A percentile compares a stretch with the other conserved stretches of the same genome.
These are phyloP conservation scores for Andrena fulva DNA, from an alignment of 2,888 invertebrate species.

Conservation along the genomic window DNA sequence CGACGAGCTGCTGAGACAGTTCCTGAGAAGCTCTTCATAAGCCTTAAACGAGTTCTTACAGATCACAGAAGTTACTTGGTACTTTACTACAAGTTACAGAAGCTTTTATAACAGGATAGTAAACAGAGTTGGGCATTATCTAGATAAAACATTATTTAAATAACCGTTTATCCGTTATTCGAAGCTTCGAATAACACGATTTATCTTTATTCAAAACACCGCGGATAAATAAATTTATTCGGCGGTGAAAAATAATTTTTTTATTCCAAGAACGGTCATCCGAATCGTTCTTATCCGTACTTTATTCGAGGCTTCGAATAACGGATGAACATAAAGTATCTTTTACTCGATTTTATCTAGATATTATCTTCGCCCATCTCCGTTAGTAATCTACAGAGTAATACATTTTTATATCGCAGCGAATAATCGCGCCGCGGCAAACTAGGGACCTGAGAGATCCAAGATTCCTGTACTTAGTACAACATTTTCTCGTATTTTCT, in stretches of 20 bases:
- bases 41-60: not conserved
- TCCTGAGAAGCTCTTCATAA: constrained; percentile 38
- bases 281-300: no score
- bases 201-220: no score
- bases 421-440: constrained; percentile 25
- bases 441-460: constrained; percentile 47
- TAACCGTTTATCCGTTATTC: no score
- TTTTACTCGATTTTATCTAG: no score
- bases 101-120: not conserved
- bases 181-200: no score
- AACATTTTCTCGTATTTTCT: not conserved
- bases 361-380: not conserved
- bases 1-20: constrained; percentile 48
- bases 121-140: not conserved
- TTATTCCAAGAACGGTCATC: no score
- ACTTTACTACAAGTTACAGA: constrained; percentile 12
- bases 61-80: not conserved
- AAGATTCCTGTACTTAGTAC: constrained; percentile 22
- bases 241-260: no score
- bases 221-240: no score
- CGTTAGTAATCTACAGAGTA: constrained; percentile 22
- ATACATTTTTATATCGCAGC: constrained; percentile 23
- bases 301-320: no score
- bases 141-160: no score
- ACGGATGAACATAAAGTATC: no score